phyloP scores from a whole-genome alignment of 2,888 invertebrate species.

The Brachyptera risi region DNA sequence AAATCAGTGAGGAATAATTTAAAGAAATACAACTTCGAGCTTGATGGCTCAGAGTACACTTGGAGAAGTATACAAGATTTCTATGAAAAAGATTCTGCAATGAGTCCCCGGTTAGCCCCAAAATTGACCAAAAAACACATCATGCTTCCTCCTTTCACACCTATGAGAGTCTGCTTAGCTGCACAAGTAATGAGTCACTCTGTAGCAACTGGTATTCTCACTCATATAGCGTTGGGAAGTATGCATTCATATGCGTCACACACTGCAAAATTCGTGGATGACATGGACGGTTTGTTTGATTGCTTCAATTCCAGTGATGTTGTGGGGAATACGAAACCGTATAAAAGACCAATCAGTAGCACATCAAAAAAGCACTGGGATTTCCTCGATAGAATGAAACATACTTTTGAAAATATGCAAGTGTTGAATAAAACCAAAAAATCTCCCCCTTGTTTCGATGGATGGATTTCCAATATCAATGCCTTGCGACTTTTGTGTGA shows the following conservation, averaged over 20 bases:
- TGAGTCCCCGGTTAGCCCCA: slow-evolving; percentile 16
- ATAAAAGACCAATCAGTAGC: neutral
- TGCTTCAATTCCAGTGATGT: slow-evolving; percentile 8
- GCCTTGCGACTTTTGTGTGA: slow-evolving; percentile 3
- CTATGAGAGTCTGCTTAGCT: slow-evolving; percentile 16
- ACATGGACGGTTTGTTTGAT: slow-evolving; percentile 18
- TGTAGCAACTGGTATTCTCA: slow-evolving; percentile 4
- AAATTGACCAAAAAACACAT: slow-evolving; percentile 17
- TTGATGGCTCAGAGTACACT: neutral
- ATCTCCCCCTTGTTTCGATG: slow-evolving; percentile 1
- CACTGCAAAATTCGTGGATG: slow-evolving; percentile 17
- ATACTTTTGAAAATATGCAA: neutral
- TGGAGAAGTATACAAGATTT: slow-evolving; percentile 3
- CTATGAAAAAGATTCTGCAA: slow-evolving; percentile 19
- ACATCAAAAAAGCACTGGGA: slow-evolving; percentile 4
- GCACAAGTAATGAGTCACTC: slow-evolving; percentile 20
- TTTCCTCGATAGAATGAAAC: slow-evolving; percentile 5
- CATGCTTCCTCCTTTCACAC: slow-evolving; percentile 9
- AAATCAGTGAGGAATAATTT: slow-evolving; percentile 23
- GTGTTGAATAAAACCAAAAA: slow-evolving; percentile 2
- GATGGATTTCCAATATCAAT: slow-evolving; percentile 11
- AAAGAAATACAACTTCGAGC: slow-evolving; percentile 5
- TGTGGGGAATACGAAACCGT: neutral
- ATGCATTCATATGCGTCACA: slow-evolving; percentile 5
- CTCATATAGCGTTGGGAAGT: slow-evolving; percentile 4